A percentile compares a stretch with the other conserved stretches of the same genome.
phyloP scores from a whole-genome alignment of 2,888 invertebrate genomes.

The Amorpha juglandis region DNA sequence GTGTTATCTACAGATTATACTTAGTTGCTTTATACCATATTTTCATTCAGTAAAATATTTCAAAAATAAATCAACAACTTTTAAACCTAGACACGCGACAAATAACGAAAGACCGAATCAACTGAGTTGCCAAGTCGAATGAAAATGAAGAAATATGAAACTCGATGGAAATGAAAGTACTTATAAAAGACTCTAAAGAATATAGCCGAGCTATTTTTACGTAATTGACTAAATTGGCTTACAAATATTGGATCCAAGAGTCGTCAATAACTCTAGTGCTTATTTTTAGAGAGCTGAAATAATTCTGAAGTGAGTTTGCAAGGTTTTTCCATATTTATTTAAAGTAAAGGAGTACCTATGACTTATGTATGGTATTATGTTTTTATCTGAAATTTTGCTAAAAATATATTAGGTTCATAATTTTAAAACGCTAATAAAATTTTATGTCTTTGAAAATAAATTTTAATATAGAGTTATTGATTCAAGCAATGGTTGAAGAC shows the following conservation, averaged over 20 bases:
- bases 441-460: too few species aligned
- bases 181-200: constrained; percentile 31
- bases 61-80: not conserved
- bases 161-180: constrained; percentile 22
- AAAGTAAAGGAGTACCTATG: too few species aligned
- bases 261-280: constrained; percentile 26
- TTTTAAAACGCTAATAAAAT: too few species aligned
- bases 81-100: not conserved
- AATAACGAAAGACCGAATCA: constrained; percentile 4
- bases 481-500: too few species aligned
- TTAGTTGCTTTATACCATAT: too few species aligned
- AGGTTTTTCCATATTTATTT: not conserved
- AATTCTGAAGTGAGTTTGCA: not conserved
- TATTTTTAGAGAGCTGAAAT: constrained; percentile 22
- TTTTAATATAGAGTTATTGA: too few species aligned
- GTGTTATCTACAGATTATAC: too few species aligned
- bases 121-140: constrained; percentile 22
- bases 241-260: constrained; percentile 29
- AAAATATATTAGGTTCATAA: too few species aligned
- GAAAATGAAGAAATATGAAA: constrained; percentile 17
- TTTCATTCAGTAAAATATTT: not conserved
- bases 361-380: too few species aligned
- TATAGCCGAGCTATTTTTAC: constrained; percentile 28
- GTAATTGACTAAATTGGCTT: constrained; percentile 31
- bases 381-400: too few species aligned